These are phyloP conservation scores for Limonius californicus DNA, from an alignment of 1,140 invertebrate species.

Conservation along the genomic window DNA sequence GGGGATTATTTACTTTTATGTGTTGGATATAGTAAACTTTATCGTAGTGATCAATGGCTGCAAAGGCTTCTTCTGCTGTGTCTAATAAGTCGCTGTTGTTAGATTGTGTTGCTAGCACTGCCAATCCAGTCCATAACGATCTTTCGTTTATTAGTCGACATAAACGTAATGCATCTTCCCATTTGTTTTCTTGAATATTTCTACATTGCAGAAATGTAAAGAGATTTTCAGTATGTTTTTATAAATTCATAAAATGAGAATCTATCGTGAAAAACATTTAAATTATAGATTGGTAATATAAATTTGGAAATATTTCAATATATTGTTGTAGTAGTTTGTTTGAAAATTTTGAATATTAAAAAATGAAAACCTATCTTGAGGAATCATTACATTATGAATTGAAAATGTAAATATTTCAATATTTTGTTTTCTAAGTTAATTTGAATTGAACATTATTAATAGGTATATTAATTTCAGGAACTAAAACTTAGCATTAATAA, in stretches of 20 bases:
- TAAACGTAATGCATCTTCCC: conserved; percentile 73
- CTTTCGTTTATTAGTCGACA: conserved; percentile 79
- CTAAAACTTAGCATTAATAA: no score
- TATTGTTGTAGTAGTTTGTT: no score
- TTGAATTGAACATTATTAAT: background rate
- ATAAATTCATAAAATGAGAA: no score
- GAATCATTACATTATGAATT: no score
- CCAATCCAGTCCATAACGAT: conserved; percentile 85
- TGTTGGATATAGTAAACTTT: conserved; percentile 88
- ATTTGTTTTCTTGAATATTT: conserved; percentile 58
- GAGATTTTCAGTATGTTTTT: no score
- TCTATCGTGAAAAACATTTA: no score
- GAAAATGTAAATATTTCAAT: background rate
- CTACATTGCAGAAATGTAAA: no score
- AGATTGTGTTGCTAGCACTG: conserved; percentile 76
- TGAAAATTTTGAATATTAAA: no score
- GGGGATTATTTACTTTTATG: conserved; percentile 69
- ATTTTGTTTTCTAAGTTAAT: background rate
- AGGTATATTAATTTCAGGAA: no score
- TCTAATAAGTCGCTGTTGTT: conserved; percentile 62
- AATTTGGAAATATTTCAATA: no score
- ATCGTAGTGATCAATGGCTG: conserved; percentile 85
- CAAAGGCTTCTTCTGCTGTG: conserved; percentile 89
- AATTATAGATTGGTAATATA: no score
- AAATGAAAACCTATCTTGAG: no score